Evolutionary conservation across 1,140 invertebrate genomes (phyloP), one percentile per base, ranked within the genome.

Genomic region (Portunus trituberculatus): DNA sequence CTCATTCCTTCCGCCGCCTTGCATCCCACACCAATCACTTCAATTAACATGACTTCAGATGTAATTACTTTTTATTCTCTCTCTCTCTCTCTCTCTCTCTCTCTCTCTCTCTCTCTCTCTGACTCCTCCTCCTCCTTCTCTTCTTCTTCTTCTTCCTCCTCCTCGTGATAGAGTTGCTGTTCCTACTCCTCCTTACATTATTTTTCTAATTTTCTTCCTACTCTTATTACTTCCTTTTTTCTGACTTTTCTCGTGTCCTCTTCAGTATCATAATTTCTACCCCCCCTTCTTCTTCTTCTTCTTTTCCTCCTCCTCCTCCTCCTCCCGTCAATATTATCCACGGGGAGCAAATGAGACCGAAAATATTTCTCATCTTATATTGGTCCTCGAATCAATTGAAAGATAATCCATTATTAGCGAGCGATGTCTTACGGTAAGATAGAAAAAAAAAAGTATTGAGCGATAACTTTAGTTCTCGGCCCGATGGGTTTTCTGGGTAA

Each of bases 311-410:
- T 76, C 67, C 20, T 76, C 67, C n/a, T 76, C 89, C 32, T 91
- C 28, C 45, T 52, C 28, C 29, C 52, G 45, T 48, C 89, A 91
- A 91, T 91, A 91, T 46, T 91, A 91, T 91, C 89, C 86, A 46
- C 31, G 3, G 45, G 89, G 89, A 52, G 45, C 45, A 59, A 88
- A 93, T 93, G 83, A 93, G 76, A 28, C 28, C 82, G 82, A 76
- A 93, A 93, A 93, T 86, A 93, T 88, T 86, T 93, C 39, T 91
- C 83, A 88, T 93, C 92, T 93, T 93, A 93, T 93, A 93, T 93
- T 93, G 92, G 92, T 32, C 48, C 92, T 93, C 83, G 92, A 93
- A 93, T 93, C 92, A 93, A 93, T 93, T 93, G 92, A 88, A 93
- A 93, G 83, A 88, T 67, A 93, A 93, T 88, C 92, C 92, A 93